Percentiles rank a stretch among this genome's conserved stretches.
These are phyloP conservation scores for Anguilla japonica DNA, from an alignment of 2,113 vertebrate species.

Conservation along the genomic window DNA sequence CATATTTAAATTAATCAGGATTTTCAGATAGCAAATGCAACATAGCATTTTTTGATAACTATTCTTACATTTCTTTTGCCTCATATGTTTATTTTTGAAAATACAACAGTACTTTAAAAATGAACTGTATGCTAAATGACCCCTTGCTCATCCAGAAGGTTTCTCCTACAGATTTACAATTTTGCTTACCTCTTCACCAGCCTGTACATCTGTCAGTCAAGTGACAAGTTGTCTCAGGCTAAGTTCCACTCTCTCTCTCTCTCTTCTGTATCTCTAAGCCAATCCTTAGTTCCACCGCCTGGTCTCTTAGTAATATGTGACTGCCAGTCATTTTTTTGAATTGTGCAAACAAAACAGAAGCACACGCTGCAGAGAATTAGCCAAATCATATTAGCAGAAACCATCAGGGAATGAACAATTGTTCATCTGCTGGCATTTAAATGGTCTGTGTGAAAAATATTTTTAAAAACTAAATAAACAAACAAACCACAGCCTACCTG, in stretches of 20 bases:
- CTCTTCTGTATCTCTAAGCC: neutral
- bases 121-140: neutral
- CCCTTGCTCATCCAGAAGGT: too few species aligned
- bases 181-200: neutral
- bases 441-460: too few species aligned
- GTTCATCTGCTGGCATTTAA: too few species aligned
- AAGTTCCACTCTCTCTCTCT: neutral
- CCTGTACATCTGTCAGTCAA: neutral
- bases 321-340: neutral
- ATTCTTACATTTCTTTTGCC: too few species aligned
- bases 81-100: too few species aligned
- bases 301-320: neutral
- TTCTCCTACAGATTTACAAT: neutral
- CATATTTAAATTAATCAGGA: too few species aligned
- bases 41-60: too few species aligned
- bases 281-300: neutral
- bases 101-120: too few species aligned
- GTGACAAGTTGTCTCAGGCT: neutral
- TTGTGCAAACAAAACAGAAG: neutral
- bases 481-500: too few species aligned
- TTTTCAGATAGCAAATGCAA: too few species aligned
- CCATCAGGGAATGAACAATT: too few species aligned
- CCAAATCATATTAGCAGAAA: neutral
- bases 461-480: too few species aligned
- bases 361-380: neutral